These are phyloP conservation scores for Romanomermis culicivorax DNA, from an alignment of 2,888 invertebrate genomes.

Conservation along the genomic window DNA sequence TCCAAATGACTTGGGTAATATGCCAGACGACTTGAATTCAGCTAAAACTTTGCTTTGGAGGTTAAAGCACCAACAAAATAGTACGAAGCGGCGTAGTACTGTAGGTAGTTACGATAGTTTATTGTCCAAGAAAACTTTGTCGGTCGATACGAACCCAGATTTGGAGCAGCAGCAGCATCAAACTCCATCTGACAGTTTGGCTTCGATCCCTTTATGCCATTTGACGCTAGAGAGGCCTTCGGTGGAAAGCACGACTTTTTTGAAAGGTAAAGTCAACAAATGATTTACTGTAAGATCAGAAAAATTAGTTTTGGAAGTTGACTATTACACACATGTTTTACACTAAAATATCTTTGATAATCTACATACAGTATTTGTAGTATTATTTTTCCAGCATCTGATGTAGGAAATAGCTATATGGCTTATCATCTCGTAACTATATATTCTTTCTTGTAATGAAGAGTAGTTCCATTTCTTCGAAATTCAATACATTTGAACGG, in stretches of 20 bases:
- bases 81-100: slow-evolving; percentile 3
- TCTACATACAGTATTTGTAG: no score
- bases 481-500: no score
- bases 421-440: no score
- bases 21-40: neutral
- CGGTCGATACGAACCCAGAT: neutral
- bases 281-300: no score
- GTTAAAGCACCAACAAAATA: slow-evolving; percentile 24
- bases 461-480: no score
- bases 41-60: neutral
- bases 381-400: no score
- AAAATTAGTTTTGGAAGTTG: no score
- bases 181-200: neutral
- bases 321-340: no score
- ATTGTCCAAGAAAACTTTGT: neutral
- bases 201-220: neutral
- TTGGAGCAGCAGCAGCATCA: neutral
- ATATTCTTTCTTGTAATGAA: no score
- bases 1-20: slow-evolving; percentile 32
- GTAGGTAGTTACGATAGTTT: slow-evolving; percentile 4
- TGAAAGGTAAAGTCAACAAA: neutral
- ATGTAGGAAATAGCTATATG: no score
- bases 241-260: neutral
- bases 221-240: neutral
- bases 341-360: no score